phyloP scores from a whole-genome alignment of 2,888 invertebrate genomes.

The Liposcelis brunnea region DNA sequence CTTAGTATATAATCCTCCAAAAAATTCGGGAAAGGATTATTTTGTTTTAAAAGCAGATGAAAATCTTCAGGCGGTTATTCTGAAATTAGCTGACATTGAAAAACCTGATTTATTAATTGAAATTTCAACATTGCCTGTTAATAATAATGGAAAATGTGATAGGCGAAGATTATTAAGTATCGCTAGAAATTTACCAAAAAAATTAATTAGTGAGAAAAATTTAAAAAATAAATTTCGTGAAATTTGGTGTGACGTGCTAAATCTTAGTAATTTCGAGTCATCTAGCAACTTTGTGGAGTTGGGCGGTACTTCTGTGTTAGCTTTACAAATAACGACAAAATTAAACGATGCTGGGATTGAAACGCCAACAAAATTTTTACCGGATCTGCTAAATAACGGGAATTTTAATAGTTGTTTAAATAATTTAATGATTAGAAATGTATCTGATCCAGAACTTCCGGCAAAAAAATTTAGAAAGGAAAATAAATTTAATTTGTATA shows the following conservation, averaged over 20 bases:
- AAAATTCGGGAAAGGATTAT: not conserved
- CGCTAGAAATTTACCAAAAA: not conserved
- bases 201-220: too few relatives aligned
- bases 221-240: not conserved
- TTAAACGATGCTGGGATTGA: conserved; percentile 29
- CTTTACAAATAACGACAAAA: conserved; percentile 42
- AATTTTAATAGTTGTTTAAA: conserved; percentile 23
- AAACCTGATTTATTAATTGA: conserved; percentile 45
- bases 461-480: not conserved
- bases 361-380: conserved; percentile 33
- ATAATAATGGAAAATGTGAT: conserved; percentile 37
- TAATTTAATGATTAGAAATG: conserved; percentile 3
- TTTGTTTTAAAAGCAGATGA: too few relatives aligned
- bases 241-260: conserved; percentile 7
- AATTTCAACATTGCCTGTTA: conserved; percentile 40
- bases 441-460: not conserved
- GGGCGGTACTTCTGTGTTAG: conserved; percentile 56
- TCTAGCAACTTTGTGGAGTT: conserved; percentile 34
- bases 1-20: conserved; percentile 19
- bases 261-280: not conserved
- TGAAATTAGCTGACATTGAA: conserved; percentile 5
- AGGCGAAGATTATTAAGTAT: not conserved
- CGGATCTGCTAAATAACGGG: conserved; percentile 2
- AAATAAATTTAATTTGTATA: conserved; percentile 10
- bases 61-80: too few relatives aligned